Evolutionary conservation across 2,888 invertebrate species (phyloP).

Genomic region (Drepana falcataria): DNA sequence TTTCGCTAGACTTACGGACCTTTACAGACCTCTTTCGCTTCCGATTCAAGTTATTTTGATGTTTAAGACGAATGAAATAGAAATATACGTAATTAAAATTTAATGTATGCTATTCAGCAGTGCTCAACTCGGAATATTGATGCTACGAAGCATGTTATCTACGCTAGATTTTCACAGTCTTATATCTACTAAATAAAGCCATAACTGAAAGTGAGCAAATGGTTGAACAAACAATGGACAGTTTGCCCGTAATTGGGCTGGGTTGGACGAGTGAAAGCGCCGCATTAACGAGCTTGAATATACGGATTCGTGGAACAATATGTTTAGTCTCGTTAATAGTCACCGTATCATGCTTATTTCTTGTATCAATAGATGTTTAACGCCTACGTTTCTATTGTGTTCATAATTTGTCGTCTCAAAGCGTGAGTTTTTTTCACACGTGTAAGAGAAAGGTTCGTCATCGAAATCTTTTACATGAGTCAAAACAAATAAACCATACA

Average conservation of each 20-base stretch:
- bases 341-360: not conserved
- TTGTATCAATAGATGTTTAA: not conserved
- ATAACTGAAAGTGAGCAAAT: not conserved
- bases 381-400: not conserved
- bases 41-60: no score
- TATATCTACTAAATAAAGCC: no score
- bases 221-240: constrained; percentile 33
- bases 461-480: not conserved
- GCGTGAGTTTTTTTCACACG: not conserved
- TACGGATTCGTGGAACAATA: not conserved
- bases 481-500: not conserved
- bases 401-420: not conserved
- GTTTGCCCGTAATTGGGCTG: constrained; percentile 20
- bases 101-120: no score
- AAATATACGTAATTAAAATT: no score
- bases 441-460: not conserved
- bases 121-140: no score
- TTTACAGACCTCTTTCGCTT: no score
- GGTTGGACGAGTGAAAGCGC: constrained; percentile 27
- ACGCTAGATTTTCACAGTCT: no score
- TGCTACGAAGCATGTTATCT: no score
- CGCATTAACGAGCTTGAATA: constrained; percentile 7
- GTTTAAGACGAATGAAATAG: no score
- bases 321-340: not conserved
- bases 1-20: no score